A percentile compares a stretch with the other conserved stretches of the same genome.
Evolutionary conservation across 2,797 vertebrate species (phyloP).

Genomic region (Rallus crepitans): DNA sequence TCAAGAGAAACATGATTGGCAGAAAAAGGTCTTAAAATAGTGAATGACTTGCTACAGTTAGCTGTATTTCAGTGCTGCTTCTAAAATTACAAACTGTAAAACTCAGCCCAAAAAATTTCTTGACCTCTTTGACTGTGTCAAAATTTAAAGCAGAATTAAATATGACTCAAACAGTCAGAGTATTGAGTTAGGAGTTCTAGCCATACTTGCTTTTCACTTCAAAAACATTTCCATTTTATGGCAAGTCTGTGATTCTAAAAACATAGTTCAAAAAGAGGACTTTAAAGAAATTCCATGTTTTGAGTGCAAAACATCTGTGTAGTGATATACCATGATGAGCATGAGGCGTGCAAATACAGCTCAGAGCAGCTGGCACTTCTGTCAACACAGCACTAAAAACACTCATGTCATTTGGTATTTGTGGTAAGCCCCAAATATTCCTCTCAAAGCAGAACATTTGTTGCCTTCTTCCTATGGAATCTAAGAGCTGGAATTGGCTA

Average conservation of each 20-base stretch:
- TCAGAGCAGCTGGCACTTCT: constrained; percentile 37
- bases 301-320: constrained; percentile 6
- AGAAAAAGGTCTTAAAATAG: background rate
- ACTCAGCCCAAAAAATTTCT: background rate
- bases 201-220: background rate
- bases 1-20: background rate
- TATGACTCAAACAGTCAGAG: background rate
- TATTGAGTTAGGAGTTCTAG: background rate
- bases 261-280: background rate
- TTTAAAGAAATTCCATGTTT: constrained; percentile 9
- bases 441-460: constrained; percentile 40
- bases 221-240: background rate
- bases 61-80: background rate
- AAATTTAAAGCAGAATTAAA: constrained; percentile 18
- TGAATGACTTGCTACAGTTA: background rate
- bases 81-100: background rate
- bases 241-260: background rate
- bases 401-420: constrained; percentile 39
- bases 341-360: constrained; percentile 2
- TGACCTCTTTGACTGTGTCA: background rate
- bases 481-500: background rate
- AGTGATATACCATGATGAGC: background rate
- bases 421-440: constrained; percentile 46
- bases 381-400: constrained; percentile 22
- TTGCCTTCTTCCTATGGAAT: constrained; percentile 35